A percentile compares a stretch with the other conserved stretches of the same genome.
These are phyloP conservation scores for Hylaea fasciaria DNA, from an alignment of 2,888 invertebrate species.

Conservation along the genomic window DNA sequence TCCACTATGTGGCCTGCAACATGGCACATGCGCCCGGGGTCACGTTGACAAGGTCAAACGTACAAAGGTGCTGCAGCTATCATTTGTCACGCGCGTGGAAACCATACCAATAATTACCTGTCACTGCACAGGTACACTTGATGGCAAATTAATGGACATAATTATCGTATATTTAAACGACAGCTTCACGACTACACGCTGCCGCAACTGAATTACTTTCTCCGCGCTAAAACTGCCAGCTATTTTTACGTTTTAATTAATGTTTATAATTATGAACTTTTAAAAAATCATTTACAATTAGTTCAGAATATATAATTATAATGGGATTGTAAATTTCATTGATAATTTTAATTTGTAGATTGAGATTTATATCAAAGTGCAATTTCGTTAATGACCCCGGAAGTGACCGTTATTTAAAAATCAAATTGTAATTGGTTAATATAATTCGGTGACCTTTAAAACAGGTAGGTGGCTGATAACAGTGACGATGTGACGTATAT, in stretches of 20 bases:
- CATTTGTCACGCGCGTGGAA: conserved; percentile 42
- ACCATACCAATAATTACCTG: conserved; percentile 40
- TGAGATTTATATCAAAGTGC: conserved; percentile 23
- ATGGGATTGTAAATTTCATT: not conserved
- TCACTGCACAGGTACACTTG: conserved; percentile 36
- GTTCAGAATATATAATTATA: no score
- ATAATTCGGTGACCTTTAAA: conserved; percentile 36
- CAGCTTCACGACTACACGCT: conserved; percentile 17
- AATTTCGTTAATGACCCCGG: conserved; percentile 29
- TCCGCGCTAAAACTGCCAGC: conserved; percentile 2
- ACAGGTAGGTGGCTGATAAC: conserved; percentile 25
- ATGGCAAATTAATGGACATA: conserved; percentile 33
- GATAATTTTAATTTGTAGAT: conserved; percentile 11
- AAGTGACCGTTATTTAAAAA: conserved; percentile 32
- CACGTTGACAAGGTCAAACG: conserved; percentile 38
- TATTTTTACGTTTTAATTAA: not conserved
- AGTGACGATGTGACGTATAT: conserved; percentile 8
- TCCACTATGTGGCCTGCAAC: conserved; percentile 32
- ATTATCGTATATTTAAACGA: conserved; percentile 23
- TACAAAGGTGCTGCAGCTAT: conserved; percentile 41
- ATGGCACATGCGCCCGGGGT: conserved; percentile 26
- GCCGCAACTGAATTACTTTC: conserved; percentile 22
- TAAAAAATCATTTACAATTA: no score
- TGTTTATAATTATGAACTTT: not conserved
- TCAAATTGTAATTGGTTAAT: conserved; percentile 34